A percentile compares a stretch with the other conserved stretches of the same genome.
These are phyloP conservation scores for Hanleya hanleyi DNA, from an alignment of 2,888 invertebrate genomes.

Conservation along the genomic window DNA sequence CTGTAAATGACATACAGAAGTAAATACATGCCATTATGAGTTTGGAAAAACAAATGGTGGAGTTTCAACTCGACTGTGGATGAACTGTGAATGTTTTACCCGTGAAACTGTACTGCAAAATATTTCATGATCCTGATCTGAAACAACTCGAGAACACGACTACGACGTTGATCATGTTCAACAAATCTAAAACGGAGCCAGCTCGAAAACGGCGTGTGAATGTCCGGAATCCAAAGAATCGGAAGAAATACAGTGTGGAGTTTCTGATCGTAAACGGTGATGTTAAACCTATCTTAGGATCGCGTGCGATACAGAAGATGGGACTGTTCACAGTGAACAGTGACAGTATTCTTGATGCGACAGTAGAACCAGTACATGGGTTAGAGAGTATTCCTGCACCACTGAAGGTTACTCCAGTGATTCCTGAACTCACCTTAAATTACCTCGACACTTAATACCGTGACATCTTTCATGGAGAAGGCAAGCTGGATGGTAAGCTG, in stretches of 20 bases:
- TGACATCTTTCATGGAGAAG: slow-evolving; percentile 1
- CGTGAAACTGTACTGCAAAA: no score
- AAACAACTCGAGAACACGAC: background rate
- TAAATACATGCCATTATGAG: background rate
- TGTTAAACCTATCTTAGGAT: background rate
- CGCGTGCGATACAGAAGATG: background rate
- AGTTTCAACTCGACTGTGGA: background rate
- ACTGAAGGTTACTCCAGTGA: background rate
- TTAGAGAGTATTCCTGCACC: background rate
- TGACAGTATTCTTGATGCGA: background rate
- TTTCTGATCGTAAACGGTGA: background rate
- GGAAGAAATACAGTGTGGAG: slow-evolving; percentile 6
- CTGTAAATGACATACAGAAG: background rate
- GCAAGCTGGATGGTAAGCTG: no score
- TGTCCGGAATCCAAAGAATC: background rate
- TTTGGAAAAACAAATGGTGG: background rate
- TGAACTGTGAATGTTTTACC: no score
- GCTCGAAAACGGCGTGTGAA: background rate
- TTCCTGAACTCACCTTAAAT: background rate
- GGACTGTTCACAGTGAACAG: background rate
- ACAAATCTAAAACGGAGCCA: background rate
- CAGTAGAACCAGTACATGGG: background rate
- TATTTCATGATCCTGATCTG: background rate
- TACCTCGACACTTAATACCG: background rate
- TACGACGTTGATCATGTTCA: background rate